Evolutionary conservation across 2,113 vertebrate genomes (phyloP), one percentile per base, ranked within the genome.

Genomic region (Glareola pratincola): DNA sequence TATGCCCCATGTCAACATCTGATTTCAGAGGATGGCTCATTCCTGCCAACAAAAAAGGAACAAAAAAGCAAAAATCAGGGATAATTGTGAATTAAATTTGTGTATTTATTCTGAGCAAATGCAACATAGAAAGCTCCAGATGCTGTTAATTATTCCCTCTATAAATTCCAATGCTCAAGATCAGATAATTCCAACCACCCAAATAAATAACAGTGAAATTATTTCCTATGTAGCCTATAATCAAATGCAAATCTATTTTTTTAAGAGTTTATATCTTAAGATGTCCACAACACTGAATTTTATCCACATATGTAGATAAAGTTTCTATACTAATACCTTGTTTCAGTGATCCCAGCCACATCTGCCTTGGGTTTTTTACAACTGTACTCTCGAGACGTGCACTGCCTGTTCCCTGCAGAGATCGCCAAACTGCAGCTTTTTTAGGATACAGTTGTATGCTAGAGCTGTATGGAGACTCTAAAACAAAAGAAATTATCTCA

Each of bases 381-480:
- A 96, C 92, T 60, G 97, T 85, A 21, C 62, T 95, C 36, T 98
- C 98, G 3, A 98, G 89, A n/a, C 64, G 89, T 41, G 97, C 94
- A 48, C 32, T 94, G 48, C 91, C 97, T 14, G 69, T 94, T 18
- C 98, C 98, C 88, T 97, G 98, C 26, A 97, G 94, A 57, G 99
- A 97, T 36, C 95, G 92, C 98, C 98, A 98, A 82, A 98, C 95
- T 4, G 98, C 92, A 80, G 94, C 75, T 96, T 98, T 98, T 78
- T 95, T 98, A 7, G 98, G 96, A 76, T 98, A 98, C 77, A 98
- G 53, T 27, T 97, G 98, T 84, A 98, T 94, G 88, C 98, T 99
- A 39, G 98, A 98, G 90, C 98, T 96, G 95, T 99, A 99, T 6
- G 99, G 99, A 79, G 99, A 99, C 94, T 98, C 99, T 99, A 3